Base-by-base conservation (phyloP, 2,888 invertebrate species). In the Drosophila atripex region DNA sequence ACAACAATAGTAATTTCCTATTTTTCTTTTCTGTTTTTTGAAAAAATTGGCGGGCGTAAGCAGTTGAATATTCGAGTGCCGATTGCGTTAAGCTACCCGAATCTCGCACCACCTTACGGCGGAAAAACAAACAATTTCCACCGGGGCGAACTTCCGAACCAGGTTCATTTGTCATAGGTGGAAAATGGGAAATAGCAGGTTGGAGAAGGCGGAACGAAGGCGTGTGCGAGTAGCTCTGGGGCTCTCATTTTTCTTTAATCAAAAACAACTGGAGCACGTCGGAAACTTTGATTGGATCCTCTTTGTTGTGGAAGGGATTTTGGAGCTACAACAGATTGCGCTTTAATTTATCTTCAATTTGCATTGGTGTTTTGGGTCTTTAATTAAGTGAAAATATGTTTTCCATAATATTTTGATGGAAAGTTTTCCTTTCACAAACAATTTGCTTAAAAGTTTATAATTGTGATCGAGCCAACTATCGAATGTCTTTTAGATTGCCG, bases 401-500 rank as follows among this genome's bases (percentile, higher is more conserved):
- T 43, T 1, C 5, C 9, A 43, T 11, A 43, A 21, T 43, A 43
- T 43, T 43, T 43, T 12, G 11, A 12, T 12, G 11, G 21, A 21
- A 43, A 41, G 11, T 41, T 41, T 11, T 12, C 6, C 12, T 12
- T 18, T n/a, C 6, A 3, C 39, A 9, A 43, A 43, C 43, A 43
- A 43, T 43, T 43, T 18, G 12, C 21, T 6, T 11, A 9, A 12
- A 54, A 43, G 43, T 43, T 54, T 21, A 30, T 30, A 43, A 30
- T 60, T 30, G 45, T 35, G 45, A 35, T 54, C 59, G 55, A 51
- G 39, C 39, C 54, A 50, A 56, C 60, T 59, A 75, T 63, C 57
- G 66, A 71, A 71, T 58, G 51, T 47, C 61, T 78, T 73, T 69
- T 28, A 53, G 59, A 73, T 69, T 77, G 68, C 50, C 61, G 47